Base-by-base conservation (phyloP, 2,113 vertebrate species). In the Beaufortia kweichowensis region DNA sequence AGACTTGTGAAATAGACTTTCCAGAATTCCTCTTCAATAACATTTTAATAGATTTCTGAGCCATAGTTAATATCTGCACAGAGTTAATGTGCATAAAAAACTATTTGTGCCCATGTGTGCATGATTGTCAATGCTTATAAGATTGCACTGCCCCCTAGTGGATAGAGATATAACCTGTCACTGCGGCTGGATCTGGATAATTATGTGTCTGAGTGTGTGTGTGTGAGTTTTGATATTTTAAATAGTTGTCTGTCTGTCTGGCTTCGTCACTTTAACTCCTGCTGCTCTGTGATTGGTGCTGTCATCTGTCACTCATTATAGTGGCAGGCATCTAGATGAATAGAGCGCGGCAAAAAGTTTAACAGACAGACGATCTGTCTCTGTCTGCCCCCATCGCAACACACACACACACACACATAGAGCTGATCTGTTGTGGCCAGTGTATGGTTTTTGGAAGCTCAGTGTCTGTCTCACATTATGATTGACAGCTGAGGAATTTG, bases 81-180 rank as follows among this genome's bases (percentile, higher is more conserved):
- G n/a, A 19, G 26, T 50, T 50, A 67, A 14, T 53, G 28, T 19
- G 19, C 26, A 21, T 31, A 15, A 66, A 28, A 66, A 48, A n/a
- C n/a, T 2, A 2, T 9, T 21, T 17, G 28, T 43, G 21, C 63
- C 11, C 3, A 15, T 62, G 11, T 69, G 39, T 43, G 17, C 14
- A 19, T 29, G 26, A 28, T 29, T 43, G 28, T 50, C 26, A 39
- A 28, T 67, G 77, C 53, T 59, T 31, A 31, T 63, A 67, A 78
- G 75, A 35, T 21, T 57, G 35, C 46, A 76, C 65, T 82, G 81
- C 76, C 81, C 48, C 72, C 81, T 79, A 71, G 72, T 82, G 76
- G 76, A 76, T 55, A 66, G 5, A 33, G 9, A 24, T 12, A 28
- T 19, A 50, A 41, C 5, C 2, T 46, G 55, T 59, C 24, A 59